Evolutionary conservation across 2,888 invertebrate species (phyloP), one percentile per base, ranked within the genome.

Genomic region (Drosophila cognata): DNA sequence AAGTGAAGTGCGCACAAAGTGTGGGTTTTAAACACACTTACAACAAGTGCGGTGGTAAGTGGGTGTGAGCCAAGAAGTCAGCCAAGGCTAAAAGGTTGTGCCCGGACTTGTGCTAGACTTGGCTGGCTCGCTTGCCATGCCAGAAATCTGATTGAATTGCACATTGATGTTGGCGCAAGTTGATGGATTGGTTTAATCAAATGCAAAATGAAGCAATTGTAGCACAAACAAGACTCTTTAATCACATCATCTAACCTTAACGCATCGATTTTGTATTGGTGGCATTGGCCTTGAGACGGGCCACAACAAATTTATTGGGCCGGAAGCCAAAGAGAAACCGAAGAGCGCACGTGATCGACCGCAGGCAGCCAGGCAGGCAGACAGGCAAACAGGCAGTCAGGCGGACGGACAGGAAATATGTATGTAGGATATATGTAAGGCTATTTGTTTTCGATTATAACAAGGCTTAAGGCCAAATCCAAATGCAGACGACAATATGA

Each of bases 111-210:
- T 25, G 16, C 59, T 28, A 62, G 38, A 53, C 31, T 41, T 13
- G 43, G 46, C 50, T 33, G 2, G 18, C 28, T 56, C 38, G 13
- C n/a, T 38, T 36, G 36, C 82, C 78, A 75, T 78, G 75, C 85
- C 84, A 79, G 77, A 73, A 82, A 79, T 89, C 84, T 88, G 84
- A 88, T 88, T 90, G 88, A 88, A 88, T 86, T 77, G 77, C 89
- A 59, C 65, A 73, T 69, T 68, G 59, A 55, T 81, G 10, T 33
- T 68, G 58, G 36, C 70, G 36, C 68, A 70, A 52, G 35, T 79
- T 85, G 88, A 87, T 89, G 85, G 81, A 89, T 89, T 84, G 79
- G 71, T 79, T 87, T 76, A 84, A 87, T 84, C 72, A 77, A 74
- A 82, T 48, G 10, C 21, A 35, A 28, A 51, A 18, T 33, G 25